phyloP scores from a whole-genome alignment of 2,888 invertebrate genomes.

The Argyresthia goedartella region DNA sequence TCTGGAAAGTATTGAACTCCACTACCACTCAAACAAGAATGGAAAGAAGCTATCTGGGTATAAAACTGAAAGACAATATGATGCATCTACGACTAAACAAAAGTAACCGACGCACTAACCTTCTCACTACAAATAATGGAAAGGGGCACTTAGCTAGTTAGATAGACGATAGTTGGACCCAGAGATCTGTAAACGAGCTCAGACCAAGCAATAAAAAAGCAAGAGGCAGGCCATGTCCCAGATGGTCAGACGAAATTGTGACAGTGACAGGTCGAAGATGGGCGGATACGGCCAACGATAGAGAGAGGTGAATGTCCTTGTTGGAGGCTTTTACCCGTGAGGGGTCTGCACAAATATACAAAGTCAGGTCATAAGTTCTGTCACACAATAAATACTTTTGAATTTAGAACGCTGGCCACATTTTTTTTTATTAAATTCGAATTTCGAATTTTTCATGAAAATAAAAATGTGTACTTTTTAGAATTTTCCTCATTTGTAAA shows the following conservation, averaged over 20 bases:
- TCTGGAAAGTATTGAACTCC: neutral
- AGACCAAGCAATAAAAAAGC: neutral
- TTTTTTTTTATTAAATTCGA: no score
- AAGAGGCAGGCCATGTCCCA: neutral
- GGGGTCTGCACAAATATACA: neutral
- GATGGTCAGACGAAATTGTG: neutral
- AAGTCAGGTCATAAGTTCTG: no score
- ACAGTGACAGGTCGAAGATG: neutral
- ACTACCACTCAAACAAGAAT: neutral
- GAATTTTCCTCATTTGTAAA: no score
- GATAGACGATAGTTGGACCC: neutral
- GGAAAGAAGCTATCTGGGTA: neutral
- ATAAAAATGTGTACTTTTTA: no score
- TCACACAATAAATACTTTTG: no score
- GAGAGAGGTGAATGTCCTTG: neutral
- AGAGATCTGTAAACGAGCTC: neutral
- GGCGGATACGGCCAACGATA: neutral
- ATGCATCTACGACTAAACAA: neutral
- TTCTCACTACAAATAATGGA: slow-evolving; percentile 7
- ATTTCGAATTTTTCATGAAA: no score
- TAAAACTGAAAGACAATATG: neutral
- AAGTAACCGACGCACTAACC: no score
- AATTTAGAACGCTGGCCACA: no score
- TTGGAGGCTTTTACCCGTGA: neutral
- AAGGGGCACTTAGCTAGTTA: slow-evolving; percentile 7